These are phyloP conservation scores for Philaenus spumarius DNA, from an alignment of 1,140 invertebrate species.

Conservation along the genomic window DNA sequence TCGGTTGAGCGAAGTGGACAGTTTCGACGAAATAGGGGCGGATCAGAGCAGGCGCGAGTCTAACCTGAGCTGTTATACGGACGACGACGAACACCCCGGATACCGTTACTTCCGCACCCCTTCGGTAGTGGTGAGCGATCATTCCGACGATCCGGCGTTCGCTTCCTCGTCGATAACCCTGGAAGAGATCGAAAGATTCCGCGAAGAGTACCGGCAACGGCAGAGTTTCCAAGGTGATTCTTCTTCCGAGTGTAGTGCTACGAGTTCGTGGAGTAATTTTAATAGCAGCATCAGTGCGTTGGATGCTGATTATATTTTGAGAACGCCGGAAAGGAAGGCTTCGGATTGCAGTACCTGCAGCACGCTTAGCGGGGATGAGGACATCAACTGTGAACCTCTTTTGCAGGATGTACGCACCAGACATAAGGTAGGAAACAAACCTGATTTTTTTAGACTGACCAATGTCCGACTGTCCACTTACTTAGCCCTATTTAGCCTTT, in stretches of 20 bases:
- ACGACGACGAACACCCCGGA: conserved; percentile 16
- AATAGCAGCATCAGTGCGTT: conserved; percentile 49
- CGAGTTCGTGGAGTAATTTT: conserved; percentile 57
- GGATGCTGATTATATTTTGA: conserved; percentile 45
- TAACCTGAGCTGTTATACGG: conserved; percentile 12
- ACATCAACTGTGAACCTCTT: conserved; percentile 31
- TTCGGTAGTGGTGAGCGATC: conserved; percentile 76
- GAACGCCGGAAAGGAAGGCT: conserved; percentile 48
- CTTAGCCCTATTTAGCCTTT: no score
- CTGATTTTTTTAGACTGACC: no score
- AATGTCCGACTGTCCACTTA: no score
- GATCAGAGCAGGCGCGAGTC: conserved; percentile 2
- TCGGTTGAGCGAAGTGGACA: conserved; percentile 11
- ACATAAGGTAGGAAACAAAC: conserved; percentile 28
- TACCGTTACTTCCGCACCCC: conserved; percentile 63
- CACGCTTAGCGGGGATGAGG: conserved; percentile 59
- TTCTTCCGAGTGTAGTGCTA: conserved; percentile 50
- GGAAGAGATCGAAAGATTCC: conserved; percentile 57
- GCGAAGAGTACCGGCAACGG: conserved; percentile 32
- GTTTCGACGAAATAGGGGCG: background rate
- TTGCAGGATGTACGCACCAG: conserved; percentile 18
- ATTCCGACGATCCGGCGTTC: conserved; percentile 58
- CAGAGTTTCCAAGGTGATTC: conserved; percentile 35
- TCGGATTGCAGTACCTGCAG: conserved; percentile 57
- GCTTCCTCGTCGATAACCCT: conserved; percentile 42